Evolutionary conservation across 1,140 invertebrate genomes (phyloP).

Genomic region (Oppia nitens): DNA sequence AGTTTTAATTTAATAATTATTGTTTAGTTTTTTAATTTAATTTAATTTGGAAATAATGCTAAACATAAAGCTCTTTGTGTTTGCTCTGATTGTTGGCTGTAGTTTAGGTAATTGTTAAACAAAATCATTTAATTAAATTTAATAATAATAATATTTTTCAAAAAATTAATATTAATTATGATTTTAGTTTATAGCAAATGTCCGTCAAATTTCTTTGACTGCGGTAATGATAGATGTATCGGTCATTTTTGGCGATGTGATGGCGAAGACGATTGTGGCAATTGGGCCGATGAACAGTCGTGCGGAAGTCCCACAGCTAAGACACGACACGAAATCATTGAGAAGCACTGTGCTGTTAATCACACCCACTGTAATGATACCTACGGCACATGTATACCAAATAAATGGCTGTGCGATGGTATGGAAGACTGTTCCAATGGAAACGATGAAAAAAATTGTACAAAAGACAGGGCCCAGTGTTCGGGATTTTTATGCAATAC

Average conservation of each 20-base stretch:
- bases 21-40: too few relatives aligned
- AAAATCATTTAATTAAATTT: too few relatives aligned
- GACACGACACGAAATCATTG: not conserved
- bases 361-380: slow-evolving; percentile 13
- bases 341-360: slow-evolving; percentile 11
- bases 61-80: too few relatives aligned
- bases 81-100: too few relatives aligned
- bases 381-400: slow-evolving; percentile 15
- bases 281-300: slow-evolving; percentile 74
- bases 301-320: slow-evolving; percentile 33
- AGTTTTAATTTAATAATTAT: too few relatives aligned
- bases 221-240: slow-evolving; percentile 76
- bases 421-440: slow-evolving; percentile 30
- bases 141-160: too few relatives aligned
- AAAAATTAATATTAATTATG: too few relatives aligned
- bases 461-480: slow-evolving; percentile 29
- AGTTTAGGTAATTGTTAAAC: too few relatives aligned
- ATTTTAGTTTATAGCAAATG: not conserved
- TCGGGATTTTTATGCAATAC: slow-evolving; percentile 19
- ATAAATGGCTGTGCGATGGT: slow-evolving; percentile 21
- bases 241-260: slow-evolving; percentile 73
- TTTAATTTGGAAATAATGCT: too few relatives aligned
- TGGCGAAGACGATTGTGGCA: slow-evolving; percentile 78
- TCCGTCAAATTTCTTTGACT: slow-evolving; percentile 42
- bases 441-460: slow-evolving; percentile 27